Evolutionary conservation across 2,797 vertebrate genomes (phyloP), one percentile per base, ranked within the genome.

Genomic region (Limnodromus scolopaceus): DNA sequence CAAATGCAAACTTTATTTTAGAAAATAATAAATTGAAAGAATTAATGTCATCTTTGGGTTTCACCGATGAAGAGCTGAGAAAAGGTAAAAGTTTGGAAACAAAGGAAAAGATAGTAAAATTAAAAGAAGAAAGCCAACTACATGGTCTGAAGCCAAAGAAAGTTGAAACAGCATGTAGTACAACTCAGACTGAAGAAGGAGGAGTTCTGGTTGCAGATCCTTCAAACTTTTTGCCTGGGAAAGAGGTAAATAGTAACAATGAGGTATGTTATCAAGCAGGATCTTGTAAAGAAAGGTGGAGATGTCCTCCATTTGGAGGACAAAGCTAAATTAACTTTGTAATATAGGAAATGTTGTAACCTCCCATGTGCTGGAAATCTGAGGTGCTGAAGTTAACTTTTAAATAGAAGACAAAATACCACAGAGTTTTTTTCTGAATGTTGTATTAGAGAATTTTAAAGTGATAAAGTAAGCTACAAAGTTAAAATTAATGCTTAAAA

Each of bases 11-110:
- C 0, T 12, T 93, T 20, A 8, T 64, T 25, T 84, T 36, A 92
- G 97, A 97, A 76, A 97, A 97, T 23, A 38, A 17, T 12, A 90
- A 97, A 76, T 79, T 98, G 57, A 91, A 83, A 86, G 88, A 63
- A 19, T 76, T 97, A 57, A n/a, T 96, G 6, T 75, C 53, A 0
- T 92, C 77, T 80, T 91, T 97, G 1, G 66, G 96, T 43, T 80
- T 88, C 51, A 49, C 68, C 34, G 91, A 49, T 48, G 92, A 93
- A 65, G 91, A 92, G 5, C 69, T 96, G 92, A 80, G 65, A 3
- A 61, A 86, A 81, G 80, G 94, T 3, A 4, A 68, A 3, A 64
- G 57, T 72, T 41, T 84, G 60, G 89, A 46, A 11, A 30, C 90
- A 38, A 83, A 94, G 16, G 78, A 83, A 78, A 75, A 70, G 17